Evolutionary conservation across 2,797 vertebrate species (phyloP), one percentile per base, ranked within the genome.

Genomic region (Ctenosaura bakeri): DNA sequence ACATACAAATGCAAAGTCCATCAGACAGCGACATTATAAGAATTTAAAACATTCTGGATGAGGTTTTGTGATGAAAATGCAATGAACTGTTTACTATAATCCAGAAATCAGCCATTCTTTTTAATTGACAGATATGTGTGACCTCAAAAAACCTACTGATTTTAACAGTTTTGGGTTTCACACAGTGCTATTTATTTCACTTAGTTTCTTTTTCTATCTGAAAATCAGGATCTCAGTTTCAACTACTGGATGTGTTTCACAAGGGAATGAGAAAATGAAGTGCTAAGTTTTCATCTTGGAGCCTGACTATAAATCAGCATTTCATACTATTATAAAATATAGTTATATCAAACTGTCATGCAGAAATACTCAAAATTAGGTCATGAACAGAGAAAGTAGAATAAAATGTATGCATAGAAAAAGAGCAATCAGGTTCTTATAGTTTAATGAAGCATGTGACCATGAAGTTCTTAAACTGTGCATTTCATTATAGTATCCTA

Each of bases 111-210:
- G 18, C 2, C 62, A 82, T 90, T 52, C 52, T n/a, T 46, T n/a
- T 10, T 50, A 87, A 7, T 83, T 85, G 42, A 10, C 50, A 87
- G 38, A 87, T 77, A 50, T 46, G 80, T 71, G 29, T 71, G 64
- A 80, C 52, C 32, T 29, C 20, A 14, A 42, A 42, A 76, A 42
- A 76, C 78, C 62, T 35, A 26, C 26, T 80, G 64, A 73, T 80
- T 90, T 90, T 85, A 78, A 84, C 29, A 80, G 6, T 59, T 85
- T 54, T 46, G 52, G 76, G 50, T 90, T 73, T 86, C n/a, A 66
- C 16, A 52, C 74, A 78, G 76, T 59, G 5, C 20, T 64, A 89
- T 74, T 88, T 88, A 50, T 83, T 88, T 80, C 56, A 46, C 16
- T 85, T 35, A 69, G 6, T 71, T 66, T 24, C 62, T 54, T 79